A percentile compares a stretch with the other conserved stretches of the same genome.
phyloP scores from a whole-genome alignment of 2,113 vertebrate genomes.

The Eurypyga helias region DNA sequence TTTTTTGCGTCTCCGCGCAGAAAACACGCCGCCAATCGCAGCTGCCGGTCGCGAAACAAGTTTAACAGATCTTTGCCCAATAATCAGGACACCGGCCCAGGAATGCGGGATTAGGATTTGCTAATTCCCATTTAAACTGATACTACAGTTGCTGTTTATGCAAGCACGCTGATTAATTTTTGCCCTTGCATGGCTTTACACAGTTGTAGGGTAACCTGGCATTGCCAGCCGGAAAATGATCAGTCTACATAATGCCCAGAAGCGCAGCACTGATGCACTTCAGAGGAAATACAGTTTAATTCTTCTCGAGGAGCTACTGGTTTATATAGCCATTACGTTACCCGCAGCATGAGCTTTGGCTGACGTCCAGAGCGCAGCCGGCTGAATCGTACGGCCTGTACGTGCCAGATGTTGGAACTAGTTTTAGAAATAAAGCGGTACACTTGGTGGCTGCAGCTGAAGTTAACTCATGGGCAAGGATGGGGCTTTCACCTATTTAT shows the following conservation, averaged over 20 bases:
- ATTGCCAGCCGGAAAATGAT: background rate
- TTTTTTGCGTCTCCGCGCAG: background rate
- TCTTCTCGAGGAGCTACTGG: background rate
- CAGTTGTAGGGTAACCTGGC: background rate
- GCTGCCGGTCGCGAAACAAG: background rate
- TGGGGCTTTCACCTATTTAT: background rate
- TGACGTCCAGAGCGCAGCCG: fast-evolving
- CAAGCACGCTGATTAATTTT: background rate
- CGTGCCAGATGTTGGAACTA: background rate
- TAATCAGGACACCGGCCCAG: background rate
- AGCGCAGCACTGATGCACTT: background rate
- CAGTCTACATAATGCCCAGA: background rate
- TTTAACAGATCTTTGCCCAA: background rate
- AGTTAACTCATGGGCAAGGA: background rate
- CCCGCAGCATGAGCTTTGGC: background rate
- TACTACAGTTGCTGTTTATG: background rate
- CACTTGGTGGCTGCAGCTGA: background rate
- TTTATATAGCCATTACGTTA: background rate
- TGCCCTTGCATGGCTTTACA: fast-evolving
- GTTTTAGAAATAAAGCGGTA: background rate
- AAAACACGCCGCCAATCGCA: background rate
- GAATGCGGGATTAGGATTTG: background rate
- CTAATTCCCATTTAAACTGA: background rate
- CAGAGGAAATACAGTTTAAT: background rate
- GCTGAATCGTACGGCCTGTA: fast-evolving